Evolutionary conservation across 2,888 invertebrate species (phyloP).

Genomic region (Aporophyla nigra): DNA sequence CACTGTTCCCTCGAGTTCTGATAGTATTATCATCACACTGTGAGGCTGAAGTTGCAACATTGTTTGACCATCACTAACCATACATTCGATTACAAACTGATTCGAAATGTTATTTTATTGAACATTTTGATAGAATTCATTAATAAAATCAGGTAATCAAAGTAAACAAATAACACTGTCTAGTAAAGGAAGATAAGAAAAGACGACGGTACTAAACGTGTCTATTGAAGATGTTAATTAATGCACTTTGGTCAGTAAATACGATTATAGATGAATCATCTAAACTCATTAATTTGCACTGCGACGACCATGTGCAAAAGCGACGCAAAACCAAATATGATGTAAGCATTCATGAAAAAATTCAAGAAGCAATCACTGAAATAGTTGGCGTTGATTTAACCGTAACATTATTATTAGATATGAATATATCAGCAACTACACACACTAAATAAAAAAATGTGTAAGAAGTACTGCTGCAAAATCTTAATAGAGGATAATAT

Average conservation of each 20-base stretch:
- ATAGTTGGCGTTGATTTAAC: slow-evolving; percentile 63
- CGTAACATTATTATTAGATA: slow-evolving; percentile 29
- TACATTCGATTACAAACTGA: neutral
- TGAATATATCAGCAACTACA: neutral
- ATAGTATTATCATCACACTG: slow-evolving; percentile 50
- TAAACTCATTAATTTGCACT: slow-evolving; percentile 52
- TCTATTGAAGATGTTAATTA: slow-evolving; percentile 25
- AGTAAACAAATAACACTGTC: neutral
- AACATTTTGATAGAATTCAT: neutral
- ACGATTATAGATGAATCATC: slow-evolving; percentile 67
- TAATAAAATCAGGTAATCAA: neutral
- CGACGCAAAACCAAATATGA: slow-evolving; percentile 68
- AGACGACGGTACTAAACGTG: slow-evolving; percentile 2
- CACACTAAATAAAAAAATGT: neutral
- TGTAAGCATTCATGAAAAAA: slow-evolving; percentile 75
- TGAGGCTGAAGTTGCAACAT: slow-evolving; percentile 43
- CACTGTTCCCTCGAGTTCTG: slow-evolving; percentile 29
- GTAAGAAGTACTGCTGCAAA: neutral
- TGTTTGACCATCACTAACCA: slow-evolving; percentile 6
- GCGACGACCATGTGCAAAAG: slow-evolving; percentile 61
- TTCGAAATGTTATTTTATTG: neutral
- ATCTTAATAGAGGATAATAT: neutral
- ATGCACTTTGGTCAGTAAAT: slow-evolving; percentile 45
- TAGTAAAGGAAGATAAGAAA: slow-evolving; percentile 9
- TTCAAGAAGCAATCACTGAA: slow-evolving; percentile 73